These are phyloP conservation scores for Pontoporia blainvillei DNA, from an alignment of 2,113 vertebrate genomes.

Conservation along the genomic window DNA sequence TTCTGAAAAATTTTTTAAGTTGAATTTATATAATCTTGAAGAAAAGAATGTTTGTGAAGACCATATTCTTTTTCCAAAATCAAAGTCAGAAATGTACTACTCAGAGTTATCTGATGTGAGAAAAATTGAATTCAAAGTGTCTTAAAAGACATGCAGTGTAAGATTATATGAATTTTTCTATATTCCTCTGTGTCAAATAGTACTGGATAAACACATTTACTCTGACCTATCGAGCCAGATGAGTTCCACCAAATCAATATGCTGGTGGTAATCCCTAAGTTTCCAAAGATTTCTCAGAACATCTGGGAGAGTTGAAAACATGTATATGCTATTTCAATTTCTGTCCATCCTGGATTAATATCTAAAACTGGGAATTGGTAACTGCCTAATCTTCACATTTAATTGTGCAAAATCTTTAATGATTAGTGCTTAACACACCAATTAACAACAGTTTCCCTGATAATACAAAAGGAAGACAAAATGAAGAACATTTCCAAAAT, in stretches of 20 bases:
- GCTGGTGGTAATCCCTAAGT: constrained; percentile 41
- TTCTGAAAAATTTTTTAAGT: background rate
- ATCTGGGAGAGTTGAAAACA: constrained; percentile 48
- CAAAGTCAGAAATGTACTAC: background rate
- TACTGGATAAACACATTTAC: background rate
- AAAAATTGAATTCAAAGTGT: background rate
- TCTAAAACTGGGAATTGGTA: constrained; percentile 37
- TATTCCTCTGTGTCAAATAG: background rate
- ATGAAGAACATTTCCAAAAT: background rate
- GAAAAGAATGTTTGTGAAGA: background rate
- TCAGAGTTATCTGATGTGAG: background rate
- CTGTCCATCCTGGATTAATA: constrained; percentile 49
- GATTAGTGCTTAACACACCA: background rate
- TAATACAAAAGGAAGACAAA: background rate
- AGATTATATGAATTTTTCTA: background rate
- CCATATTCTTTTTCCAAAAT: background rate
- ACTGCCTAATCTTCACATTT: constrained; percentile 51
- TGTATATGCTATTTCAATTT: constrained; percentile 39
- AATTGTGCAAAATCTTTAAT: constrained; percentile 54
- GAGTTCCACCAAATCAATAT: constrained; percentile 16
- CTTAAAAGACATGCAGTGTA: background rate
- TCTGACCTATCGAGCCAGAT: background rate
- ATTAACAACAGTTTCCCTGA: constrained; percentile 26
- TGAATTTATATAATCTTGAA: background rate
- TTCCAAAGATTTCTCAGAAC: constrained; percentile 56